A percentile compares a stretch with the other conserved stretches of the same genome.
Evolutionary conservation across 2,797 vertebrate genomes (phyloP).

Genomic region (Enteromius unitaeniatus): DNA sequence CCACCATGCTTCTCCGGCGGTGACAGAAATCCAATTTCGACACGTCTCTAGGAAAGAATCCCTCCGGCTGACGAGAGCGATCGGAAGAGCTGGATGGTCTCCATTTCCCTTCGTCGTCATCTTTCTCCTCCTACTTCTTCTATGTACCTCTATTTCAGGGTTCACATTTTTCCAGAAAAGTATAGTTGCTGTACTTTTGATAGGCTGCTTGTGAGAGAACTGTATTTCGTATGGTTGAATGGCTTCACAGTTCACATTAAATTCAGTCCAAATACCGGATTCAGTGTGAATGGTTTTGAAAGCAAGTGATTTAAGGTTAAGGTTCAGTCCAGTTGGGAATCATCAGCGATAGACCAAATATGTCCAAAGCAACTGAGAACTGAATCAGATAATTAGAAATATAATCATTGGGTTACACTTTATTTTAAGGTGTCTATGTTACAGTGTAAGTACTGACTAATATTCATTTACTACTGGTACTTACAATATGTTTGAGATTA

Average conservation of each 20-base stretch:
- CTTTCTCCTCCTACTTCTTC: slow-evolving; percentile 30
- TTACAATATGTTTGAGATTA: too few relatives aligned
- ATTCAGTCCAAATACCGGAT: neutral
- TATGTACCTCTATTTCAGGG: slow-evolving; percentile 11
- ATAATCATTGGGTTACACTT: neutral
- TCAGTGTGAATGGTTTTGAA: neutral
- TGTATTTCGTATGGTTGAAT: neutral
- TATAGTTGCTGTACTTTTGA: slow-evolving; percentile 19
- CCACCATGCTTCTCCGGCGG: slow-evolving; percentile 51
- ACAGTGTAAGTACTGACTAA: neutral
- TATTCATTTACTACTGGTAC: too few relatives aligned
- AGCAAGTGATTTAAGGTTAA: neutral
- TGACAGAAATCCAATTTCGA: slow-evolving; percentile 65
- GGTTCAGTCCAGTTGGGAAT: neutral
- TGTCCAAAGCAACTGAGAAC: neutral
- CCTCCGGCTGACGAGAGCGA: slow-evolving; percentile 53
- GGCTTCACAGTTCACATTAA: neutral
- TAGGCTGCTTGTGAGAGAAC: neutral
- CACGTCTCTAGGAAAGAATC: slow-evolving; percentile 55
- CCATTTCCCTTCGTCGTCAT: slow-evolving; percentile 33
- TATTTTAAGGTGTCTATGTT: too few relatives aligned
- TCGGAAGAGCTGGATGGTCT: slow-evolving; percentile 45
- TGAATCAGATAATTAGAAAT: neutral
- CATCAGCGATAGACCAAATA: too few relatives aligned
- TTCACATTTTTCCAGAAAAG: slow-evolving; percentile 29